Conservation (phyloP, 2,113 vertebrate genomes). For the Tachycineta bicolor region DNA sequence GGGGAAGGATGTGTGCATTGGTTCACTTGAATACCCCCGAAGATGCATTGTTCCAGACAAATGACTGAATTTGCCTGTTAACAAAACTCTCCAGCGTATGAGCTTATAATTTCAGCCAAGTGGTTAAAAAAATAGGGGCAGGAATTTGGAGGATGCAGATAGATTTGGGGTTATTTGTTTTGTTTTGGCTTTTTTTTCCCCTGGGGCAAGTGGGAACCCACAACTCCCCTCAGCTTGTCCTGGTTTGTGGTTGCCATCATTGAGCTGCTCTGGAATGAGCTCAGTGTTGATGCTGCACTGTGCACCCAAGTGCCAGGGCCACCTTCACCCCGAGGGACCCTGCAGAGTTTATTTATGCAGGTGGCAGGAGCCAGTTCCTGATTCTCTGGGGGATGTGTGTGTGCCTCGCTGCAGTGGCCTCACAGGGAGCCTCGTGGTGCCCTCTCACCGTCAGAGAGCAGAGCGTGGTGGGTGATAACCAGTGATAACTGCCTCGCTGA, state of each 20-base stretch:
- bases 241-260: background rate
- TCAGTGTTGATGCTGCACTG: background rate
- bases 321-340: background rate
- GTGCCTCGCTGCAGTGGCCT: rapidly evolving
- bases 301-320: background rate
- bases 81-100: rapidly evolving
- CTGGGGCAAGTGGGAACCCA: background rate
- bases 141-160: background rate
- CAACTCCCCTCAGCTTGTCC: background rate
- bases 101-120: background rate
- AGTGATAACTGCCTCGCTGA: background rate
- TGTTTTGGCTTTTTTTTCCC: rapidly evolving
- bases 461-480: rapidly evolving
- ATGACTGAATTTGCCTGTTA: background rate
- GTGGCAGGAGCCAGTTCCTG: background rate
- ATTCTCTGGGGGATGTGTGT: background rate
- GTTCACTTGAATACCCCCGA: background rate
- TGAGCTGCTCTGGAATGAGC: constrained; percentile 4
- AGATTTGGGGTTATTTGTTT: background rate
- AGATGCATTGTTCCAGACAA: background rate
- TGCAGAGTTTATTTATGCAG: background rate
- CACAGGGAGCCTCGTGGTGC: background rate
- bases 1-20: background rate
- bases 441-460: rapidly evolving
- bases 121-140: background rate